Percentiles rank a stretch among this genome's conserved stretches.
These are phyloP conservation scores for Tapera naevia DNA, from an alignment of 2,797 vertebrate genomes.

Conservation along the genomic window DNA sequence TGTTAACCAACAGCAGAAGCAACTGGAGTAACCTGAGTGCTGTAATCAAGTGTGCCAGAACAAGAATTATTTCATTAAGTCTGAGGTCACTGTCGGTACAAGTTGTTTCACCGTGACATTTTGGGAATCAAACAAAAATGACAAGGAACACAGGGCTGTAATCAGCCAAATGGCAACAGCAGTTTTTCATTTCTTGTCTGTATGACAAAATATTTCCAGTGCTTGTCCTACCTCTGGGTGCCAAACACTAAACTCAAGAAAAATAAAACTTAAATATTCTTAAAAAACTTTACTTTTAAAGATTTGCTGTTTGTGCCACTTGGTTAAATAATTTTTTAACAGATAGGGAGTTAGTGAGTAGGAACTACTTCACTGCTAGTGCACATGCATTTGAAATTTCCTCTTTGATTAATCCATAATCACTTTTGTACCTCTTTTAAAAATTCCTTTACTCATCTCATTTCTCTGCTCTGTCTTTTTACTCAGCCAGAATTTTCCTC, in stretches of 20 bases:
- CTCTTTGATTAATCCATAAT: background rate
- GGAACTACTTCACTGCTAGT: background rate
- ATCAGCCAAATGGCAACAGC: background rate
- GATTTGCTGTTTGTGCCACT: background rate
- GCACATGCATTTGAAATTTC: background rate
- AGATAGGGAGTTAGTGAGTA: rapidly evolving
- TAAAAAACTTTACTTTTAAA: background rate
- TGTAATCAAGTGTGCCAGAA: background rate
- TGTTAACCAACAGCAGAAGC: background rate
- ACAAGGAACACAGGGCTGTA: background rate
- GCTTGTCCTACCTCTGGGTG: background rate
- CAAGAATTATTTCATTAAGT: background rate
- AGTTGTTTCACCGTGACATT: background rate
- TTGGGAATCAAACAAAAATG: background rate
- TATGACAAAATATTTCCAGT: background rate
- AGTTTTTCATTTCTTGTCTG: background rate
- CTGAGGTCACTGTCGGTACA: background rate
- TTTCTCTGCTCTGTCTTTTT: background rate
- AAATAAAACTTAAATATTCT: background rate
- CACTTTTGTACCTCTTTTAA: background rate
- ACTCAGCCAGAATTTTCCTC: background rate
- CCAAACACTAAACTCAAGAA: background rate
- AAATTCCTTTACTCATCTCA: background rate
- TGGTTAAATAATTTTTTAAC: background rate
- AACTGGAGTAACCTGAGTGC: background rate